phyloP scores from a whole-genome alignment of 2,113 vertebrate species.

The Megatriorchis doriae region DNA sequence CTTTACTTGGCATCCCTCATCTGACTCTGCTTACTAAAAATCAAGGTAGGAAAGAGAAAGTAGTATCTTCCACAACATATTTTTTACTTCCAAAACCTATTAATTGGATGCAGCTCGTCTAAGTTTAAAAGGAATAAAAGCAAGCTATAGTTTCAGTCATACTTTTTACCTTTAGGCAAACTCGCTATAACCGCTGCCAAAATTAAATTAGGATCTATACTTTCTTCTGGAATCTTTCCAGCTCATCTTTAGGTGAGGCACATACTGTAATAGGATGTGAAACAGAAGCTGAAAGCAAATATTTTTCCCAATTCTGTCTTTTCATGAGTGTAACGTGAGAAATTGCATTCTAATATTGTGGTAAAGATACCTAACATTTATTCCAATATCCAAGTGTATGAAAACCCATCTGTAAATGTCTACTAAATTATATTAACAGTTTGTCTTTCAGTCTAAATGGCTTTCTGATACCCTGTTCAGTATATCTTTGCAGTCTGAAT shows the following conservation, averaged over 20 bases:
- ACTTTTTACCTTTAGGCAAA: not conserved
- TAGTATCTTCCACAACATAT: not conserved
- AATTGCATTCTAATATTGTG: not conserved
- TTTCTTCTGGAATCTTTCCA: slow-evolving; percentile 36
- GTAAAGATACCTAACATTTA: not conserved
- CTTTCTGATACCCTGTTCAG: not conserved
- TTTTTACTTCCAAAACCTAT: not conserved
- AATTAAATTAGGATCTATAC: slow-evolving; percentile 23
- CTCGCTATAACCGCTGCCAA: not conserved
- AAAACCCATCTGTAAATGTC: not conserved
- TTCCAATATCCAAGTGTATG: not conserved
- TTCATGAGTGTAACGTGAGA: not conserved
- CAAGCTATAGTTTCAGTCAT: not conserved
- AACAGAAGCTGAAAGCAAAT: slow-evolving; percentile 2
- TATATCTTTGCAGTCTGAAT: not conserved
- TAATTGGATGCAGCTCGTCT: not conserved
- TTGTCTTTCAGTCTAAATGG: not conserved
- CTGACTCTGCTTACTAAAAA: not conserved
- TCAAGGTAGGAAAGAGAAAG: not conserved
- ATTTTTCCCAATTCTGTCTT: not conserved
- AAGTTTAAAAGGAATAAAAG: slow-evolving; percentile 5
- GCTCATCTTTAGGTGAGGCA: slow-evolving; percentile 9
- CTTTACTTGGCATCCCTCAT: not conserved
- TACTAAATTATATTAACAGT: not conserved
- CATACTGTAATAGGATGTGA: not conserved